Evolutionary conservation across 2,888 invertebrate species (phyloP).

Genomic region (Dromius quadrimaculatus): DNA sequence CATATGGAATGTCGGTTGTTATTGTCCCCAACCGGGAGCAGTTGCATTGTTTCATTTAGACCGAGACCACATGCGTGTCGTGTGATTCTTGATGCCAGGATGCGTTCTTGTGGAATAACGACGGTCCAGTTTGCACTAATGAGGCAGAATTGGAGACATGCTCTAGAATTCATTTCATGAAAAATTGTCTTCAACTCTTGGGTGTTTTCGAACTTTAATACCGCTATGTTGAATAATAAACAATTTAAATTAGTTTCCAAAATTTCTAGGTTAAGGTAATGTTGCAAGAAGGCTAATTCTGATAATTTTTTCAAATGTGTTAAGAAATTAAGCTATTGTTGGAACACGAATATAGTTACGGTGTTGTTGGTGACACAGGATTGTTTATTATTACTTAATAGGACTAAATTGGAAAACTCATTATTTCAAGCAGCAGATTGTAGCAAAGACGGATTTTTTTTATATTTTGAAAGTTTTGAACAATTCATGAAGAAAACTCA

Average conservation of each 20-base stretch:
- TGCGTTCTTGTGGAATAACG: too few species aligned
- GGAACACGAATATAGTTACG: constrained; percentile 2
- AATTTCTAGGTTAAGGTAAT: constrained; percentile 38
- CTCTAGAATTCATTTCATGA: too few species aligned
- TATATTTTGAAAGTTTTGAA: constrained; percentile 27
- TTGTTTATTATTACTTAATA: constrained; percentile 16
- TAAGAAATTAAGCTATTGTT: constrained; percentile 39
- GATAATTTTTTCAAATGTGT: constrained; percentile 28
- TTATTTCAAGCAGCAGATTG: constrained; percentile 25
- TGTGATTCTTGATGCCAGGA: too few species aligned
- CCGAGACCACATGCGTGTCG: constrained; percentile 32
- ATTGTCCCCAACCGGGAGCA: constrained; percentile 1
- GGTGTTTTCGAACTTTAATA: not conserved
- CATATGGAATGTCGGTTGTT: constrained; percentile 24
- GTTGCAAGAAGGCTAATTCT: constrained; percentile 32
- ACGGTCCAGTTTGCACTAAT: too few species aligned
- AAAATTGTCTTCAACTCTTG: not conserved
- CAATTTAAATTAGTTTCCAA: constrained; percentile 15
- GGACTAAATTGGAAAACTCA: not conserved
- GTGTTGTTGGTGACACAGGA: constrained; percentile 30
- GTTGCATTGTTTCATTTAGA: constrained; percentile 49
- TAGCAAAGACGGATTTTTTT: constrained; percentile 23
- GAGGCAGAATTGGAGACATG: too few species aligned
- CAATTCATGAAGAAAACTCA: constrained; percentile 1
- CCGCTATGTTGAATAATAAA: constrained; percentile 19